Conservation (phyloP, 1,140 invertebrate species). For the Luehdorfia chinensis region DNA sequence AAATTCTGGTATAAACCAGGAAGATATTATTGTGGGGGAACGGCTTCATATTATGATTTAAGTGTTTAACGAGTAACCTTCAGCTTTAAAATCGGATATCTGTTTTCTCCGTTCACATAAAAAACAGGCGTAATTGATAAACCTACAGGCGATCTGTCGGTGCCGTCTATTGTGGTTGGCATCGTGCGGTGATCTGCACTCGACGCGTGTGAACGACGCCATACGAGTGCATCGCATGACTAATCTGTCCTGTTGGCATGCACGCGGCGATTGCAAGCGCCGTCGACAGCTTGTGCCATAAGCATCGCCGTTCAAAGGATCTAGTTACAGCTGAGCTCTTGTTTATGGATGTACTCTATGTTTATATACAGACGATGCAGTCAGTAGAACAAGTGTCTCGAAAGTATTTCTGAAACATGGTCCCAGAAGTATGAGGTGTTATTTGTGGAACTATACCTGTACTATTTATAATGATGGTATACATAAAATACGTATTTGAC, state of each 20-base stretch:
- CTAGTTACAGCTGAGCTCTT: too few species aligned
- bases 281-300: constrained; percentile 32
- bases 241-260: constrained; percentile 55
- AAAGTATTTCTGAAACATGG: constrained; percentile 2
- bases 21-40: too few species aligned
- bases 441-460: too few species aligned
- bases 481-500: too few species aligned
- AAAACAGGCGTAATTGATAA: constrained; percentile 13
- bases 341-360: too few species aligned
- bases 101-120: constrained; percentile 4
- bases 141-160: constrained; percentile 21
- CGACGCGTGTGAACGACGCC: constrained; percentile 53
- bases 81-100: constrained; percentile 6
- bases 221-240: constrained; percentile 46
- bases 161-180: constrained; percentile 28
- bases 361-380: neutral
- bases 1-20: too few species aligned
- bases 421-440: too few species aligned
- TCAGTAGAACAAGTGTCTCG: neutral
- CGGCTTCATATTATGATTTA: too few species aligned
- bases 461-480: too few species aligned
- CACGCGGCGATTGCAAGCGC: constrained; percentile 28
- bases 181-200: constrained; percentile 44
- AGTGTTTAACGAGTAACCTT: too few species aligned
- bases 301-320: too few species aligned